Base-by-base conservation (phyloP, 2,888 invertebrate species). In the Scaeva pyrastri region DNA sequence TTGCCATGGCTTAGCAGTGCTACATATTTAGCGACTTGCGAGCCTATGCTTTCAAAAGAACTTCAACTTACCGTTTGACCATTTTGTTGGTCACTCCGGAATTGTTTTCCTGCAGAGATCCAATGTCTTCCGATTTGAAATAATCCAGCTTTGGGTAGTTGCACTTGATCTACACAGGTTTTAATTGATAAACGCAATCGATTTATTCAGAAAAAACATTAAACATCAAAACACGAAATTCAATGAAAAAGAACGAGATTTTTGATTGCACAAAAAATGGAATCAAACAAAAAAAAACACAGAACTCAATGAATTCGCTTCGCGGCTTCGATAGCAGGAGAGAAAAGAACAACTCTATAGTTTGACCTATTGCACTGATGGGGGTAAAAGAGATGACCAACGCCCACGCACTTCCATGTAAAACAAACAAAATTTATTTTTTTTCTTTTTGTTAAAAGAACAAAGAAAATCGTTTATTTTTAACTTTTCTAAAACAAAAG, bases 61-160 rank as follows among this genome's bases (percentile, higher is more conserved):
- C 92, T 90, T 89, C 6, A 19, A 91, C 92, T 90, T 89, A 92
- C 92, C 92, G 92, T 91, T 93, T 92, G 89, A 92, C 93, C 92
- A 92, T 92, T 90, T 92, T 92, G 91, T 91, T 91, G 90, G 91
- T 92, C 91, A 91, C 91, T 90, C 91, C 91, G 90, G 91, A 91
- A 89, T 92, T 92, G 88, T 92, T 92, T 91, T 92, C 92, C 91
- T 92, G 92, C 89, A 92, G 91, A 90, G 92, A 90, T 90, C 92
- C 92, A 90, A 92, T 91, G 89, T 91, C 92, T 90, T 91, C 92
- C 90, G 91, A 91, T 92, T 92, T 92, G 88, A 90, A 90, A 91
- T 92, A 92, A 92, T 92, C 92, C 92, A 92, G 92, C 90, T 92
- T 92, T 90, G 91, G 89, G 89, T 91, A 91, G 88, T 85, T 85